A percentile compares a stretch with the other conserved stretches of the same genome.
Conservation (phyloP, 2,113 vertebrate genomes). For the Myrmophylax atrothorax region DNA sequence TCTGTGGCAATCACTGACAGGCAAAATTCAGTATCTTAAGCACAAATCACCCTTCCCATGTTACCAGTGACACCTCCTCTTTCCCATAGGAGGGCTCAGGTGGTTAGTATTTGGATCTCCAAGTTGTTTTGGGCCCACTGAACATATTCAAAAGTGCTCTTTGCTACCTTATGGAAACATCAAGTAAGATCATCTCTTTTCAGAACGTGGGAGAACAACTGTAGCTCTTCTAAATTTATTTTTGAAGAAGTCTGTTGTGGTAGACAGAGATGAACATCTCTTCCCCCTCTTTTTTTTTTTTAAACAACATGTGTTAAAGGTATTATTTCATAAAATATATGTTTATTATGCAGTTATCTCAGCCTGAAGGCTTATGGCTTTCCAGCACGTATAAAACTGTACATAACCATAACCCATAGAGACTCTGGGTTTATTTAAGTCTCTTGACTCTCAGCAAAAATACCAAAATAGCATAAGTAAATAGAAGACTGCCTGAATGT, state of each 20-base stretch:
- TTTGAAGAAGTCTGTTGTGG: not conserved
- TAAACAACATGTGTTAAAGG: conserved; percentile 64
- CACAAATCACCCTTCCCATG: not conserved
- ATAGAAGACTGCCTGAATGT: conserved; percentile 12
- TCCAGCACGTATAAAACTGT: conserved; percentile 59
- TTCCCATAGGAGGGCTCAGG: not conserved
- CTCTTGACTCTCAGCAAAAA: conserved; percentile 49
- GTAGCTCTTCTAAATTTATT: not conserved
- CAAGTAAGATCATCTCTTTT: not conserved
- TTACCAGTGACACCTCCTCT: not conserved
- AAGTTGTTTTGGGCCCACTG: not conserved
- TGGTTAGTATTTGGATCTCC: not conserved
- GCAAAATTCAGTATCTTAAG: not conserved
- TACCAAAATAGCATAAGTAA: conserved; percentile 40
- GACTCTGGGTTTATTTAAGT: conserved; percentile 62
- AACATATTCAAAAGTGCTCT: not conserved
- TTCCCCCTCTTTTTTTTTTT: not conserved
- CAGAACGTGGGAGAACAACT: not conserved
- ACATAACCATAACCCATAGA: conserved; percentile 64
- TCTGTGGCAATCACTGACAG: too few species aligned
- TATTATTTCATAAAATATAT: conserved; percentile 70
- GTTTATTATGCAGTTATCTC: conserved; percentile 71
- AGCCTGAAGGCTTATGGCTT: conserved; percentile 63
- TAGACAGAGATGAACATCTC: conserved; percentile 7
- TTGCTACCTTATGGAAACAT: not conserved